These are phyloP conservation scores for Phasianus colchicus DNA, from an alignment of 2,113 vertebrate species.

Conservation along the genomic window DNA sequence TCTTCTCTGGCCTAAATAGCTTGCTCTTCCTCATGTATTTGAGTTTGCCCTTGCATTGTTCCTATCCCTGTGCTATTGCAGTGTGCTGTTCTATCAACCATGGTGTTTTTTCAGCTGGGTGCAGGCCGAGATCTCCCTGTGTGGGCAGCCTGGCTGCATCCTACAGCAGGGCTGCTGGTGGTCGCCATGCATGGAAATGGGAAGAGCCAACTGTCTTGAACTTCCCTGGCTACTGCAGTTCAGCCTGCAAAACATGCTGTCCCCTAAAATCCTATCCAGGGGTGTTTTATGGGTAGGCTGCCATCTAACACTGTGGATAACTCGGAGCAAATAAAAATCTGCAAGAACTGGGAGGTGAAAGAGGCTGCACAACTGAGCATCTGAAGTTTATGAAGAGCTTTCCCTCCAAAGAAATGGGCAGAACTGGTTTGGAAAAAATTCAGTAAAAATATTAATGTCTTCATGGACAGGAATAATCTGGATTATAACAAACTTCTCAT, in stretches of 20 bases:
- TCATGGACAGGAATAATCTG: slow-evolving; percentile 44
- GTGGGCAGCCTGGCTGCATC: neutral
- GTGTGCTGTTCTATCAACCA: neutral
- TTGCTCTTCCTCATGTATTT: accelerated
- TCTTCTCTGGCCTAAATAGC: neutral
- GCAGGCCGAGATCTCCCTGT: neutral
- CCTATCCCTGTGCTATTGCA: neutral
- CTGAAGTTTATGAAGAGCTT: slow-evolving; percentile 6
- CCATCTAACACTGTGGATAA: neutral
- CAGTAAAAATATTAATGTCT: slow-evolving; percentile 68
- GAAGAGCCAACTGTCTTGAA: neutral
- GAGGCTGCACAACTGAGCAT: neutral
- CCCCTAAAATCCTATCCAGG: neutral
- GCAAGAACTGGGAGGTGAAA: neutral
- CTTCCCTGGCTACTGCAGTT: neutral
- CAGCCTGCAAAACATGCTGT: neutral
- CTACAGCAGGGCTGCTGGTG: neutral
- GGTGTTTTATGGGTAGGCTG: neutral
- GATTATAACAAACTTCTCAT: slow-evolving; percentile 61
- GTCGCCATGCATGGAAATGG: neutral
- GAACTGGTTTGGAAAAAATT: slow-evolving; percentile 49
- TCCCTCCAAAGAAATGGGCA: slow-evolving; percentile 1
- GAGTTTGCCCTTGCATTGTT: neutral
- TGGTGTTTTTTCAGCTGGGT: accelerated
- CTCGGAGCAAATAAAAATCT: neutral